Conservation (phyloP, 2,113 vertebrate genomes). For the Picathartes gymnocephalus region DNA sequence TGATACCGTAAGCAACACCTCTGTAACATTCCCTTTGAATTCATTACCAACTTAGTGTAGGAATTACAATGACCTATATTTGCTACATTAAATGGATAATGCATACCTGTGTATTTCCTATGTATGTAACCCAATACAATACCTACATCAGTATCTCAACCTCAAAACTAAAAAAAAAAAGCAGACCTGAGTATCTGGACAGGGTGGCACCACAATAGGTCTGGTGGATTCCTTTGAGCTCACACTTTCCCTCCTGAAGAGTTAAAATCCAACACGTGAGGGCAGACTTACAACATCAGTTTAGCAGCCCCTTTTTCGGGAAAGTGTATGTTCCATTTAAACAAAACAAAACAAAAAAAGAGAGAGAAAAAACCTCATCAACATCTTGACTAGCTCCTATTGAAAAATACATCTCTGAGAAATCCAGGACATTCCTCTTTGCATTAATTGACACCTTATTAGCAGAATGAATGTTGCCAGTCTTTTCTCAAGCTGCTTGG, state of each 20-base stretch:
- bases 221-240: background rate
- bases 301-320: background rate
- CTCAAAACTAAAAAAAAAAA: rapidly evolving
- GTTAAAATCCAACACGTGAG: constrained; percentile 49
- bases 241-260: background rate
- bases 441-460: constrained; percentile 59
- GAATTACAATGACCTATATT: background rate
- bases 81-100: background rate
- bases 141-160: background rate
- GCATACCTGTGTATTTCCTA: background rate
- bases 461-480: constrained; percentile 34
- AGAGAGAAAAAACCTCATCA: background rate
- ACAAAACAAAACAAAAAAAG: background rate
- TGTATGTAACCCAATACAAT: background rate
- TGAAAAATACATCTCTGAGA: constrained; percentile 40
- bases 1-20: background rate
- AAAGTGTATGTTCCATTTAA: background rate
- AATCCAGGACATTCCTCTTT: constrained; percentile 44
- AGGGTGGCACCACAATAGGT: background rate
- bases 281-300: constrained; percentile 52
- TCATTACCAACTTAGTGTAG: background rate
- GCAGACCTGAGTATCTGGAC: background rate
- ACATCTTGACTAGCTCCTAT: constrained; percentile 29
- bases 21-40: background rate
- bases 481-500: constrained; percentile 32